These are phyloP conservation scores for Halichoerus grypus DNA, from an alignment of 2,113 vertebrate genomes.

Conservation along the genomic window DNA sequence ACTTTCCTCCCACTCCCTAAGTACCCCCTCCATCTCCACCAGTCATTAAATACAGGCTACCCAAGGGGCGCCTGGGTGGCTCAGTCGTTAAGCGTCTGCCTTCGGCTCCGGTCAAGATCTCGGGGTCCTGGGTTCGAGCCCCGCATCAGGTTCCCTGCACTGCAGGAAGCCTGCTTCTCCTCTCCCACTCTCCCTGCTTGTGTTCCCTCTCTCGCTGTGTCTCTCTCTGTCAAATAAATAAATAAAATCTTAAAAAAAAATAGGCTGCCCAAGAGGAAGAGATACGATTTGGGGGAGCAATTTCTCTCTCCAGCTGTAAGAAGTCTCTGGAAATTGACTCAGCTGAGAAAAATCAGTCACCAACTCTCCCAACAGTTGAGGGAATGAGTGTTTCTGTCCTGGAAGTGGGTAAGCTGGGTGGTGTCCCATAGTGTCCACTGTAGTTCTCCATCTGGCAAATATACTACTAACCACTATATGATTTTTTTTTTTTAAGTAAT, in stretches of 20 bases:
- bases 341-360: neutral
- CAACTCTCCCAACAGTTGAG: neutral
- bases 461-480: neutral
- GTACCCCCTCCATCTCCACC: accelerated
- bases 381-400: neutral
- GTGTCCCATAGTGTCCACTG: neutral
- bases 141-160: no score
- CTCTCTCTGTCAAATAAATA: no score
- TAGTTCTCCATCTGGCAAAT: neutral
- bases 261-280: neutral
- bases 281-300: neutral
- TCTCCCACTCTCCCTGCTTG: no score
- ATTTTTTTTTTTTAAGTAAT: neutral
- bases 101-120: no score
- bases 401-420: neutral
- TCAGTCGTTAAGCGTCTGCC: no score
- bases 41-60: neutral
- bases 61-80: no score
- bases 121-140: no score
- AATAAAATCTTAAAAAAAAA: no score
- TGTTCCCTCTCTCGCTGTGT: no score
- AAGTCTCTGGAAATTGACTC: neutral
- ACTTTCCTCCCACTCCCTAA: no score
- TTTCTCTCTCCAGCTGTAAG: neutral
- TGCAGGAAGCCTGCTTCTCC: no score